phyloP scores from a whole-genome alignment of 2,113 vertebrate species.

The Corythaeola cristata region DNA sequence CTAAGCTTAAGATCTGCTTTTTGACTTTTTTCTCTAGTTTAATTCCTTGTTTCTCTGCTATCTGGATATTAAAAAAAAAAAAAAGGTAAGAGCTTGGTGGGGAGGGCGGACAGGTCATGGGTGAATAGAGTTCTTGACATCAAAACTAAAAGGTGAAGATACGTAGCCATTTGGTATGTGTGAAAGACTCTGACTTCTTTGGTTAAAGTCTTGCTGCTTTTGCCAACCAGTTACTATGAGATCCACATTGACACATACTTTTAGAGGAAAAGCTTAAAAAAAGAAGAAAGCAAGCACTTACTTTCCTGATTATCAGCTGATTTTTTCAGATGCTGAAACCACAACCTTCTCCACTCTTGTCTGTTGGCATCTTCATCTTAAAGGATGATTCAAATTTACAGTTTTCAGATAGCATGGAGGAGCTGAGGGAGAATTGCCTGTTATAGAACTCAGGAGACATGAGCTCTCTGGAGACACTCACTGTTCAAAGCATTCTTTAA shows the following conservation, averaged over 20 bases:
- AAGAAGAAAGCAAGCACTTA: not conserved
- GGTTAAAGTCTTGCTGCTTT: not conserved
- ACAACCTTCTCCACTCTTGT: not conserved
- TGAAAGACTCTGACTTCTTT: not conserved
- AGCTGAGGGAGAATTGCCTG: not conserved
- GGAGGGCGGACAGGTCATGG: not conserved
- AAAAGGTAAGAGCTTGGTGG: not conserved
- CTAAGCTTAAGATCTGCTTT: not conserved
- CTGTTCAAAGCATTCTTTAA: not conserved
- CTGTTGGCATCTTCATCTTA: not conserved
- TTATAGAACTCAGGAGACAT: rapidly evolving
- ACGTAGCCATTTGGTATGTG: not conserved
- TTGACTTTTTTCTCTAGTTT: not conserved
- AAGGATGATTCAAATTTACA: not conserved
- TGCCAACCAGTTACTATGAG: not conserved
- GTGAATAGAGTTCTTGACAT: not conserved
- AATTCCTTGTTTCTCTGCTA: not conserved
- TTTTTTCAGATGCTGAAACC: not conserved
- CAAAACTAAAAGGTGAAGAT: not conserved
- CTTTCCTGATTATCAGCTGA: not conserved
- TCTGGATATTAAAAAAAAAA: not conserved
- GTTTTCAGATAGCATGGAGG: not conserved
- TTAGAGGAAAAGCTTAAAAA: not conserved
- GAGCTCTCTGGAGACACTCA: not conserved
- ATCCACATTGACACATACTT: not conserved